Evolutionary conservation across 2,888 invertebrate genomes (phyloP), one percentile per base, ranked within the genome.

Genomic region (Platycheirus rosarum): DNA sequence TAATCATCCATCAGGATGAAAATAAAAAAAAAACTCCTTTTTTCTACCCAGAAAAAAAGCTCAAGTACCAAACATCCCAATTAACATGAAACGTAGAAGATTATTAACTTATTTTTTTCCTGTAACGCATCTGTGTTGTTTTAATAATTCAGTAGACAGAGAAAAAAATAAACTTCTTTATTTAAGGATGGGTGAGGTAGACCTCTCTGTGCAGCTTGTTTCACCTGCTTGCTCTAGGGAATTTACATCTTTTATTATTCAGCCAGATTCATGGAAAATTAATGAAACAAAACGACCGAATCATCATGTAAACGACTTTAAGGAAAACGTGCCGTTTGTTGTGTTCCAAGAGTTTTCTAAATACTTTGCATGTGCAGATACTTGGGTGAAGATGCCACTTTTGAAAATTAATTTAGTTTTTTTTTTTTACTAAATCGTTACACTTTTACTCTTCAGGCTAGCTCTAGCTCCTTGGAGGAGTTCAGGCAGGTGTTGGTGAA

Each of bases 251-350:
- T 55, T 65, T 65, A 76, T 76, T 69, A 75, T 76, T 70, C 48
- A 76, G 55, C 49, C 48, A 51, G 57, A 63, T 65, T 57, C 55
- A 57, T 65, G 14, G 32, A 68, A 78, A 78, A 68, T 66, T 32
- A 71, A 66, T 78, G 71, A 71, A 48, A 62, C 71, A 60, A 53
- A 71, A 62, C 53, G 60, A 53, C 37, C 60, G 51, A 71, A 48
- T 63, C 66, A 71, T 71, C 77, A 51, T 46, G 69, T 18, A 46
- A 55, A 63, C 53, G 70, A 51, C 49, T 2, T 1, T n/a, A 9
- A 37, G 14, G 9, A 57, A 35, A 29, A 57, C 46, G 42, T 57
- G 14, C 35, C 16, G 16, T 44, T 60, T 44, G 20, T 9, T 23
- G 14, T 57, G 9, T 14, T 20, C 6, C n/a, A 6, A 26, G 48